Conservation (phyloP, 2,113 vertebrate species). For the Solea senegalensis region DNA sequence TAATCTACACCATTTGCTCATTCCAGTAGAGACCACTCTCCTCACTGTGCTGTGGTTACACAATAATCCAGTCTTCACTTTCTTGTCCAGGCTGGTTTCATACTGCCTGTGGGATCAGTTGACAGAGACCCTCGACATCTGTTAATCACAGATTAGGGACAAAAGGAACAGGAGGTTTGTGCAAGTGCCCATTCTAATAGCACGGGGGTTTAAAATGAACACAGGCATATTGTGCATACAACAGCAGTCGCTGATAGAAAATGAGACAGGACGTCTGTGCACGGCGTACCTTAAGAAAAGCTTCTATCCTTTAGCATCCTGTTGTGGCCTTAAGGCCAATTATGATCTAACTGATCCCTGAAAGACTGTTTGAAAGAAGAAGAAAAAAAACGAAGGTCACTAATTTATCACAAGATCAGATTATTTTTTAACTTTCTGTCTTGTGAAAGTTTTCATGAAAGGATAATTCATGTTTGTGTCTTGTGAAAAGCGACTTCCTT, state of each 20-base stretch:
- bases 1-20: constrained; percentile 36
- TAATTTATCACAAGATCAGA: constrained; percentile 9
- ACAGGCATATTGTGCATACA: not conserved
- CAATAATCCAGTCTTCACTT: constrained; percentile 50
- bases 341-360: constrained; percentile 23
- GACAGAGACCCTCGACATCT: constrained; percentile 68
- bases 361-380: not conserved
- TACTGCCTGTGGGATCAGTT: constrained; percentile 43
- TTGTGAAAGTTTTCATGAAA: constrained; percentile 21
- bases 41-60: constrained; percentile 44
- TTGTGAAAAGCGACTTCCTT: constrained; percentile 14
- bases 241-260: constrained; percentile 43
- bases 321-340: constrained; percentile 16
- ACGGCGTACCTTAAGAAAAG: constrained; percentile 10
- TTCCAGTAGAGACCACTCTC: constrained; percentile 30
- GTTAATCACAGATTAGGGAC: constrained; percentile 56
- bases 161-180: constrained; percentile 48
- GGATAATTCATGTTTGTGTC: constrained; percentile 16
- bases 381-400: not conserved
- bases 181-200: constrained; percentile 19
- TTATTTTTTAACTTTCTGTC: constrained; percentile 8
- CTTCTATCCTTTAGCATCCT: constrained; percentile 30
- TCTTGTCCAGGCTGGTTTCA: constrained; percentile 72
- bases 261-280: constrained; percentile 2
- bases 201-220: constrained; percentile 27